Percentiles rank a stretch among this genome's conserved stretches.
phyloP scores from a whole-genome alignment of 92 coral and sea anemone species.

The Isaurus tuberculatus region DNA sequence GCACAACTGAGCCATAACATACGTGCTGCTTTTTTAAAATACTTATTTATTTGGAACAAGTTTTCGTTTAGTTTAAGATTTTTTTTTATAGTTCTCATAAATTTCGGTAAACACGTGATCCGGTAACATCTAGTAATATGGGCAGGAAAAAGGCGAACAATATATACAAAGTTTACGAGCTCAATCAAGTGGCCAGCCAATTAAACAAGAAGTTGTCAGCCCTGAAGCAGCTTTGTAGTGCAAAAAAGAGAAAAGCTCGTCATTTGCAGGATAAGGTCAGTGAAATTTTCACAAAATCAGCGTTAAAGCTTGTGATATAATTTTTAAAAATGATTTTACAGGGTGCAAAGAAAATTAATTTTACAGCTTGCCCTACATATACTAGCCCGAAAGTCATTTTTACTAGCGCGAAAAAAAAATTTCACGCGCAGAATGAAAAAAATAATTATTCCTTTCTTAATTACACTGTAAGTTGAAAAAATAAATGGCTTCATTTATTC shows the following conservation, averaged over 20 bases:
- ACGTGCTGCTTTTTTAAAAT: not conserved
- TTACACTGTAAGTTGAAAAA: no score
- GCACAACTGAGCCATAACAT: not conserved
- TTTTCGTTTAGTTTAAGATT: not conserved
- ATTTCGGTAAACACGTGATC: not conserved
- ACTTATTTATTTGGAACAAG: conserved; percentile 7
- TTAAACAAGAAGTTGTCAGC: conserved; percentile 2
- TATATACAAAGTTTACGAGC: conserved; percentile 2
- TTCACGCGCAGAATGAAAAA: no score
- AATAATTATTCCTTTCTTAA: no score
- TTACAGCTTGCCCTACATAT: no score
- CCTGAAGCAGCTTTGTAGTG: conserved; percentile 15
- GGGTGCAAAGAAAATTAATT: no score
- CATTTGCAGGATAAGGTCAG: not conserved
- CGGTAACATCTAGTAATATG: not conserved
- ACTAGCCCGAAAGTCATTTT: no score
- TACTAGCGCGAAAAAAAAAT: no score
- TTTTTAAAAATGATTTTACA: not conserved
- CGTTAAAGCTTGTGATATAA: not conserved
- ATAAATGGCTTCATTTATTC: no score
- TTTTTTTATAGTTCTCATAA: conserved; percentile 10
- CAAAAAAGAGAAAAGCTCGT: conserved; percentile 3
- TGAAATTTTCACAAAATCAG: not conserved
- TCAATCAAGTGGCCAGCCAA: conserved; percentile 10
- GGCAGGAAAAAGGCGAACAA: conserved; percentile 14